Percentiles rank a stretch among this genome's conserved stretches.
Conservation (phyloP, 2,797 vertebrate species). For the Zalophus californianus region DNA sequence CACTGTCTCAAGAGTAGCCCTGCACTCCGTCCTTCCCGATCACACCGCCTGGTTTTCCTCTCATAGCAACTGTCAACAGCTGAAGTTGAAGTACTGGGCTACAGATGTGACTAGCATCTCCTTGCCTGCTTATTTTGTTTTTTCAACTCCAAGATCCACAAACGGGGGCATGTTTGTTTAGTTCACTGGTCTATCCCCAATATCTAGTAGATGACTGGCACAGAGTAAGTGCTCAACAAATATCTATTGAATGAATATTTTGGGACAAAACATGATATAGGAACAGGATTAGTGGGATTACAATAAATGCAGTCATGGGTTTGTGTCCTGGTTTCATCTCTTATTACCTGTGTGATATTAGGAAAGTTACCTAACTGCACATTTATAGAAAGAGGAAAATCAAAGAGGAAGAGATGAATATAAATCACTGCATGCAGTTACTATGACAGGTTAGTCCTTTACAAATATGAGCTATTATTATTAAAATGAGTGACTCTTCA, state of each 20-base stretch:
- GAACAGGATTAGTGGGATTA: background rate
- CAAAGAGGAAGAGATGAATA: background rate
- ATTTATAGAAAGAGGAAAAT: background rate
- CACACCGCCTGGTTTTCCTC: background rate
- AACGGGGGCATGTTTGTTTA: background rate
- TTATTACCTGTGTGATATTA: background rate
- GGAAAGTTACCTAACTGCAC: background rate
- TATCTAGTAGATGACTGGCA: background rate
- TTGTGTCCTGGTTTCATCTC: background rate
- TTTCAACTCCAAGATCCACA: background rate
- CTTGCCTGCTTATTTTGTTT: background rate
- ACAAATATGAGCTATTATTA: background rate
- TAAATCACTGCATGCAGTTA: background rate
- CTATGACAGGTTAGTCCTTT: background rate
- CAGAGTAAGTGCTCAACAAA: background rate
- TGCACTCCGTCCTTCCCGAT: rapidly evolving
- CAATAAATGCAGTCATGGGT: background rate
- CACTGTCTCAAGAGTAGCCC: background rate
- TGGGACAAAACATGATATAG: background rate
- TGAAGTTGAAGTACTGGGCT: background rate
- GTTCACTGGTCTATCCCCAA: background rate
- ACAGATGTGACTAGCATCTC: background rate
- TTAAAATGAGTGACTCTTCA: background rate
- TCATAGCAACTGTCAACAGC: background rate
- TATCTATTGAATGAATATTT: background rate